Evolutionary conservation across 1,140 invertebrate species (phyloP), one percentile per base, ranked within the genome.

Genomic region (Drosophila leontia): DNA sequence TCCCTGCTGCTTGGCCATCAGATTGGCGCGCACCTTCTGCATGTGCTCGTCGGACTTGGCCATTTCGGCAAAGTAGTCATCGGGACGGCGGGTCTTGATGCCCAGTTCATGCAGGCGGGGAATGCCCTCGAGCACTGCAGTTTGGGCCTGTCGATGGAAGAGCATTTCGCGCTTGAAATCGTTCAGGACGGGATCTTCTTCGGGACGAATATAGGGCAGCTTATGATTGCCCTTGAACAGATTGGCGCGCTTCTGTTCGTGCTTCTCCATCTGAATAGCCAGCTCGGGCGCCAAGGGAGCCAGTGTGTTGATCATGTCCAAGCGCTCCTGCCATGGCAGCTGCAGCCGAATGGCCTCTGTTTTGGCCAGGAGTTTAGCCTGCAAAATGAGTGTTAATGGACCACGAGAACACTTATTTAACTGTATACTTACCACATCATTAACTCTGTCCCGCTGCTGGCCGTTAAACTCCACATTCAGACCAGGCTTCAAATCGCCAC

Each of bases 21-120:
- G 91, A 86, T 96, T 96, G 87, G 96, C 94, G 53, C 98, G 95
- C 0, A 99, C 96, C 93, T 98, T 99, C 90, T 99, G 97, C 99
- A 99, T 99, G 78, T 99, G 99, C 44, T 95, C 95, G 94, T 99
- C 99, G 53, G 97, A 95, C 93, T 99, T 99, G 3, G 98, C 98
- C 99, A 99, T 99, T 94, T 99, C 97, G 1, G 99, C 99, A 94
- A 99, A 99, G 93, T 99, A 99, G 93, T 99, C 99, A 35, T 98
- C 96, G 0, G 99, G 99, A 63, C 95, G 94, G 88, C 95, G 96
- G 1, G 97, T 99, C 1, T 95, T 94, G 42, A 99, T 94, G 26
- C 95, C 95, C 4, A 98, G 87, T 71, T 95, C 95, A 51, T 97
- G 96, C 6, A 99, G 93, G 56, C 94, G 94, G 26, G 95, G 94